Base-by-base conservation (phyloP, 2,888 invertebrate species). In the Anoplius nigerrimus region DNA sequence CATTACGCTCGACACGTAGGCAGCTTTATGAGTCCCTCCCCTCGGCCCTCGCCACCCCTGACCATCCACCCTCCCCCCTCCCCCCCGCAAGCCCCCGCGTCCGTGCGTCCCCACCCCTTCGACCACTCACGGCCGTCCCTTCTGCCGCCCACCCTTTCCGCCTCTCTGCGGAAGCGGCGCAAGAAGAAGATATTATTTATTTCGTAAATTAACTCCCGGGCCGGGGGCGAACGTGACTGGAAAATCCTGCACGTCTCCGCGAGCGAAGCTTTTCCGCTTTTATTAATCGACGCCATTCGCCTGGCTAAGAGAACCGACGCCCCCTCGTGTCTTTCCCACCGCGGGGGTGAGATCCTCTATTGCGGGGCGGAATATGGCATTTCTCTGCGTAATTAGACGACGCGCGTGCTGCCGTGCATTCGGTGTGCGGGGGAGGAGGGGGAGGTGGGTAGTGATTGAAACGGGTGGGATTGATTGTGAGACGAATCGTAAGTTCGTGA, bases 161-260 rank as follows among this genome's bases (percentile, higher is more conserved):
- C 72, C 67, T 62, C 64, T 71, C 34, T 13, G 11, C 48, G 55
- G 73, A 69, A 71, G 68, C 77, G 74, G 72, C 77, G 77, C 78
- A 78, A 84, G 82, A 84, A 84, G 84, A 82, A 86, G 88, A 87
- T 88, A 88, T 88, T 88, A 88, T 88, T 88, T 88, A 88, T 88
- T 88, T 88, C 87, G 88, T 88, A 88, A 88, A 88, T 88, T 88
- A 88, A 88, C 88, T 88, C 87, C 82, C 77, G 80, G 78, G 82
- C 78, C n/a, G 43, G 82, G n/a, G 75, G 75, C 71, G 84, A 82
- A 88, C 88, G 88, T 88, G 88, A 88, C 88, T 88, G 83, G 88
- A 88, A 88, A 88, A 87, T 88, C 82, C 81, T 81, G 69, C 70
- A 74, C 79, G 80, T 81, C 82, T 82, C 82, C 78, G 73, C 80